Base-by-base conservation (phyloP, 2,888 invertebrate species). In the Hetaerina titia region DNA sequence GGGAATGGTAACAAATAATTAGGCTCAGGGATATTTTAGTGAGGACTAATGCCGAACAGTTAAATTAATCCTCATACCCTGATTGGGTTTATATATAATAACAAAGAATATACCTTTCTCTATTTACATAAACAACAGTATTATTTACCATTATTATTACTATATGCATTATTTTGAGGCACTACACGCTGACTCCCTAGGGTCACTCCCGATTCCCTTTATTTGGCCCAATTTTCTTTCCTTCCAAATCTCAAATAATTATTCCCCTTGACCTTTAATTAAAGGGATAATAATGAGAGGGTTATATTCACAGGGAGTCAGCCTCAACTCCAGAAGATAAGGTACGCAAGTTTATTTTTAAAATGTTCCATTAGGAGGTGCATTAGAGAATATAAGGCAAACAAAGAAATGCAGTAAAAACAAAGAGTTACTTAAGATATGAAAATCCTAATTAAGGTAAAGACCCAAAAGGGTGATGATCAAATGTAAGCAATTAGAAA, bases 311-410 rank as follows among this genome's bases (percentile, higher is more conserved):
- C 69, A 69, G 92, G 69, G 92, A 92, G 92, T 56, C 92, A 92
- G 92, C 92, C 92, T 92, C 92, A 92, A 92, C 92, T 92, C 92
- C 92, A 92, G 92, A 74, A 92, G 92, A 92, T 69, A 92, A 92
- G 92, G 92, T 92, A 92, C 92, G 56, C 92, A 92, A 92, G 92
- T 92, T 92, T 69, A 69, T 92, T 92, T 45, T 92, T 74, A 69
- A 92, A 74, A 69, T 22, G 9, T 74, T 81, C 81, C 63, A 69
- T 92, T 19, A 69, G 92, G 92, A 92, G 31, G 92, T 92, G 92
- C 92, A 92, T 92, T 9, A 69, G 81, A 81, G 31, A 92, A 92
- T n/a, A 11, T 56, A 22, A 90, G n/a, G 64, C 64, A 92, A 92
- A 92, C 22, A 11, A 92, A 69, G 31, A 31, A 56, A 69, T 69